Evolutionary conservation across 2,888 invertebrate species (phyloP).

Genomic region (Mesopsocus fuscifrons): DNA sequence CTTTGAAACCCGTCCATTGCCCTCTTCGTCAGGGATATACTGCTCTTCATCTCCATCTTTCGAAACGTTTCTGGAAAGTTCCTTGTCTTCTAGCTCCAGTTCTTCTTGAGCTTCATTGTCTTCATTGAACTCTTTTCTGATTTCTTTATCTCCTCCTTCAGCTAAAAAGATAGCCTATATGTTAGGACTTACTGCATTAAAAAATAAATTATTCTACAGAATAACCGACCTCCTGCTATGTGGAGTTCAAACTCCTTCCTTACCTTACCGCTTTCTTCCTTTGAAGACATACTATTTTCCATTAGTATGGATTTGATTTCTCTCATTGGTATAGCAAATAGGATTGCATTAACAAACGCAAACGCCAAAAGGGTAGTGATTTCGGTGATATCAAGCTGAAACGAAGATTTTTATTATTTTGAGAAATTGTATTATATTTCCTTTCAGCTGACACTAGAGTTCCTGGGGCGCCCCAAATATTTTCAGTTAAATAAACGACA

Average conservation of each 20-base stretch:
- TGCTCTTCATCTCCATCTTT: background rate
- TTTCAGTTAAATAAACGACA: too few species aligned
- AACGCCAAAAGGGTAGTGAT: constrained; percentile 30
- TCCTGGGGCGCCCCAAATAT: too few species aligned
- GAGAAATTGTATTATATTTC: too few species aligned
- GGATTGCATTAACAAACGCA: constrained; percentile 35
- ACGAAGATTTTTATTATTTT: constrained; percentile 13
- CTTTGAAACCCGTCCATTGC: background rate
- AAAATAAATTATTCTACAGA: too few species aligned
- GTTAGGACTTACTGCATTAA: too few species aligned
- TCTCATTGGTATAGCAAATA: constrained; percentile 47
- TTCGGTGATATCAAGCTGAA: constrained; percentile 37
- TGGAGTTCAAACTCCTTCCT: too few species aligned
- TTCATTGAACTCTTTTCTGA: background rate
- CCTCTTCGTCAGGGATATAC: background rate
- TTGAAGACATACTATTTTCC: too few species aligned
- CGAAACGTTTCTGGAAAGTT: background rate
- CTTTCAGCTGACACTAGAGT: too few species aligned
- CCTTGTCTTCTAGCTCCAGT: background rate
- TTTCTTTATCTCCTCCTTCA: background rate
- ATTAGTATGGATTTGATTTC: constrained; percentile 28
- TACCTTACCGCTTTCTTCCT: too few species aligned
- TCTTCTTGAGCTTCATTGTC: background rate
- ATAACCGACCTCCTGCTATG: too few species aligned
- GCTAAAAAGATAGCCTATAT: too few species aligned